Percentiles rank a stretch among this genome's conserved stretches.
phyloP scores from a whole-genome alignment of 2,888 invertebrate species.

The Venustoraphidia nigricollis region DNA sequence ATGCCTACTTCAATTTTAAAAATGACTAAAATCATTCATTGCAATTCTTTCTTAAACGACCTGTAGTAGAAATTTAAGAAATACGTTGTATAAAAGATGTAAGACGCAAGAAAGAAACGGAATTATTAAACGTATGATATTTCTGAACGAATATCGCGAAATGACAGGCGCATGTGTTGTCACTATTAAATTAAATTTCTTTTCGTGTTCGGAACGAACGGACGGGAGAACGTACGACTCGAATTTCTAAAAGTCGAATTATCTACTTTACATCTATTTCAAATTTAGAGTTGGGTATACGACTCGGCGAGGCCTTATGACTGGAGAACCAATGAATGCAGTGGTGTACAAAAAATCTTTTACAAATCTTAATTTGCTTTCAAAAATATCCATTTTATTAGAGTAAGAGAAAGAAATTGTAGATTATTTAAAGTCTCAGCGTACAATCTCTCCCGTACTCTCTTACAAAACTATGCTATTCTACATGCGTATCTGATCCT shows the following conservation, averaged over 20 bases:
- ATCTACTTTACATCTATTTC: conserved; percentile 34
- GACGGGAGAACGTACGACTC: conserved; percentile 24
- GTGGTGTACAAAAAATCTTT: background rate
- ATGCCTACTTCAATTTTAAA: background rate
- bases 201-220: conserved; percentile 27
- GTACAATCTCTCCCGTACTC: too few species aligned
- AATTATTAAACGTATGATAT: background rate
- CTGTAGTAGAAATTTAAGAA: background rate
- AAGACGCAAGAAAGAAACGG: background rate
- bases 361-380: background rate
- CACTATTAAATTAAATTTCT: conserved; percentile 31
- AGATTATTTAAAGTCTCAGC: too few species aligned
- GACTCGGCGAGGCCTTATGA: background rate
- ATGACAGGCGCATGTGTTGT: conserved; percentile 31
- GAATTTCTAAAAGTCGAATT: conserved; percentile 32
- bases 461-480: too few species aligned
- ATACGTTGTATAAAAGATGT: background rate
- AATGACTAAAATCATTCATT: background rate
- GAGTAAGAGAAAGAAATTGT: too few species aligned
- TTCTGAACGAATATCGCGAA: conserved; percentile 21
- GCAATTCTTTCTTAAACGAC: background rate
- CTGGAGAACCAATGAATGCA: background rate
- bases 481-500: too few species aligned
- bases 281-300: conserved; percentile 24
- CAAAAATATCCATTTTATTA: too few species aligned